Evolutionary conservation across 1,140 invertebrate genomes (phyloP), one percentile per base, ranked within the genome.

Genomic region (Tetramorium parvispinum): DNA sequence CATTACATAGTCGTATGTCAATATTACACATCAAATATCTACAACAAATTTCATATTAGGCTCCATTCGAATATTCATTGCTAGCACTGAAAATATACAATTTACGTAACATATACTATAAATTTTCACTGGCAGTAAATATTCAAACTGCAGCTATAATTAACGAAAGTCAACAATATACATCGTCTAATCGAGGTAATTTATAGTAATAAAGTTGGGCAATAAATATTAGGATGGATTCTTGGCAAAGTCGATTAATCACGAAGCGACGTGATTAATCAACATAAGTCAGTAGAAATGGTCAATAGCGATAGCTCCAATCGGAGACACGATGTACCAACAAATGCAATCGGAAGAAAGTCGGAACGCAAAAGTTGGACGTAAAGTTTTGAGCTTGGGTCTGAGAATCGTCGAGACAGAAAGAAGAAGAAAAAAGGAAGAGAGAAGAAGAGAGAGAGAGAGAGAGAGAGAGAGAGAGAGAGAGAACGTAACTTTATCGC

Each of bases 331-430:
- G 37, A 79, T 40, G 27, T 53, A n/a, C 59, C 18, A 49, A 63
- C 46, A 40, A 55, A 68, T 21, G 27, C 63, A 81, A 68, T 55
- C 63, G 63, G 63, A 66, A 53, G 37, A 66, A 79, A 68, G 63
- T 81, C 59, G 18, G 46, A 51, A 13, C 27, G 46, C 63, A 27
- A 57, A 81, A 81, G 78, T 81, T 81, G 37, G 37, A 43, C 37
- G 37, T 27, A 55, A 81, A 81, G 78, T 81, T 81, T 55, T 3
- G 46, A 24, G 51, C 51, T 21, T 16, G 73, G 27, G 59, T 63
- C 24, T 37, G 24, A 63, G 46, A 65, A 51, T 78, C 59, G 49
- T 24, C 49, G 16, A 49, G 51, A 66, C 13, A 68, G 21, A 49
- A 51, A 46, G 43, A 59, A 24, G 16, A 3, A 40, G 57, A 21